Evolutionary conservation across 2,888 invertebrate genomes (phyloP).

Genomic region (Catocala sponsa): DNA sequence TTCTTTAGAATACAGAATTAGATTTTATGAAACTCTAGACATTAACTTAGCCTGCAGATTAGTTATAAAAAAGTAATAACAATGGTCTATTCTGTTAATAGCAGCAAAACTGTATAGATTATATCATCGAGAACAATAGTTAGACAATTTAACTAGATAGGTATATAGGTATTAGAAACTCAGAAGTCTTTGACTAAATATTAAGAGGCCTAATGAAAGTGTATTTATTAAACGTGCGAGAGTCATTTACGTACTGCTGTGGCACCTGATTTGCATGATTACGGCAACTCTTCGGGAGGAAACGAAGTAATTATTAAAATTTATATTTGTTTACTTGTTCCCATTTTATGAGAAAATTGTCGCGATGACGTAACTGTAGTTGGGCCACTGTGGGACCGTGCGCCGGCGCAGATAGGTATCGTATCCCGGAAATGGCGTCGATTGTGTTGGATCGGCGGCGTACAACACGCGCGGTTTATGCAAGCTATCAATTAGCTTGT

Average conservation of each 20-base stretch:
- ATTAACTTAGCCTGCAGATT: neutral
- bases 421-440: slow-evolving; percentile 75
- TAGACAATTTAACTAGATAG: neutral
- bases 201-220: neutral
- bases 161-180: neutral
- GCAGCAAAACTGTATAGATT: neutral
- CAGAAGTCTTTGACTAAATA: too few species aligned
- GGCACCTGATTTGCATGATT: slow-evolving; percentile 34
- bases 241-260: neutral
- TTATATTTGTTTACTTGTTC: slow-evolving; percentile 33
- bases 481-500: slow-evolving; percentile 83
- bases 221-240: neutral
- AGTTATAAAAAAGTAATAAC: too few species aligned
- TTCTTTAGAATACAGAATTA: slow-evolving; percentile 8
- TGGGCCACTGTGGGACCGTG: slow-evolving; percentile 43
- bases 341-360: slow-evolving; percentile 45
- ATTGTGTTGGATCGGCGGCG: slow-evolving; percentile 67
- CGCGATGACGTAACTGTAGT: slow-evolving; percentile 48
- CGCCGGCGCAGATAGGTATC: slow-evolving; percentile 53
- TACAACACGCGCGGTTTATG: slow-evolving; percentile 73
- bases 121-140: neutral
- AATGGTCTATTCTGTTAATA: neutral
- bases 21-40: neutral
- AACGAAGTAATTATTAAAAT: slow-evolving; percentile 44
- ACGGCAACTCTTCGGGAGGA: slow-evolving; percentile 28